Percentiles rank a stretch among this genome's conserved stretches.
Evolutionary conservation across 2,888 invertebrate genomes (phyloP).

Genomic region (Sesia bembeciformis): DNA sequence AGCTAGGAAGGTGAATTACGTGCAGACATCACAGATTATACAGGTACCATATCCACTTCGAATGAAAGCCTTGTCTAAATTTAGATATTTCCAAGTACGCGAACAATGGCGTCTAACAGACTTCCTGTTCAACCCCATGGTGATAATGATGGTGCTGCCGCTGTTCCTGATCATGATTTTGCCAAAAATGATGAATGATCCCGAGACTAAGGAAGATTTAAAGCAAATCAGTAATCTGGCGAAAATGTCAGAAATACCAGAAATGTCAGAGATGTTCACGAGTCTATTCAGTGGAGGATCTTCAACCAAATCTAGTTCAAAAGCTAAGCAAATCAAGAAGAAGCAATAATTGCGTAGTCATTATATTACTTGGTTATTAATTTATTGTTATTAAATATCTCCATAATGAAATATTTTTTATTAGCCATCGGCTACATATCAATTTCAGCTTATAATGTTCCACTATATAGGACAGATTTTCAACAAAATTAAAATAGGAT

Average conservation of each 20-base stretch:
- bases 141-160: conserved; percentile 97
- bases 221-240: conserved; percentile 90
- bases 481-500: too few species aligned
- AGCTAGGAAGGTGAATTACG: conserved; percentile 93
- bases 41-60: conserved; percentile 95
- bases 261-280: conserved; percentile 96
- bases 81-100: conserved; percentile 91
- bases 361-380: too few species aligned
- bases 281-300: conserved; percentile 86
- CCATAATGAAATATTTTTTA: too few species aligned
- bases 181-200: conserved; percentile 98
- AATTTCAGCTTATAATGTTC: too few species aligned
- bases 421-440: too few species aligned
- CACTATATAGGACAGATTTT: too few species aligned
- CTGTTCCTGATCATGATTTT: conserved; percentile 91
- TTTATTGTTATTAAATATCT: too few species aligned
- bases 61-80: conserved; percentile 86
- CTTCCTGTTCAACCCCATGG: conserved; percentile 97
- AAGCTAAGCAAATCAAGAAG: conserved; percentile 65
- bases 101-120: conserved; percentile 98
- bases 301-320: conserved; percentile 56
- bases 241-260: conserved; percentile 91
- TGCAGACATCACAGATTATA: conserved; percentile 92
- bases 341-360: conserved; percentile 36
- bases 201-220: conserved; percentile 96